Percentiles rank a stretch among this genome's conserved stretches.
Conservation (phyloP, 1,140 invertebrate genomes). For the Trachymyrmex cornetzi region DNA sequence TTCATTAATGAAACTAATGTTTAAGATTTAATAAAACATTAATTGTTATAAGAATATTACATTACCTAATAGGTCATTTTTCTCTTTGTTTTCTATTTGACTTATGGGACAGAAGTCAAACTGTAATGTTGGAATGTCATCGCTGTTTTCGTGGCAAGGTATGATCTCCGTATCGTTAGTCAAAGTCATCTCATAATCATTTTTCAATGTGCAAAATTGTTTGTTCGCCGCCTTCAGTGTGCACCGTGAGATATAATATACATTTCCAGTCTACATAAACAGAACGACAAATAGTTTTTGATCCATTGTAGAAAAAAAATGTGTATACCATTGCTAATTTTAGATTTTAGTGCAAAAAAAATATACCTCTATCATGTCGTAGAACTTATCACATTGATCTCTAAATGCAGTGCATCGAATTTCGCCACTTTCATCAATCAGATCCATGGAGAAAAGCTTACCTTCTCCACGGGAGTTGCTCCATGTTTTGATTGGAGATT, state of each 20-base stretch:
- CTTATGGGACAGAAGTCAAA: slow-evolving; percentile 94
- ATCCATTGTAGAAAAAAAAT: neutral
- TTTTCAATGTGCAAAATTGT: slow-evolving; percentile 93
- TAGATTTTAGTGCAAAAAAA: too few species aligned
- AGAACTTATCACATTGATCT: slow-evolving; percentile 96
- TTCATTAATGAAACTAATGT: neutral
- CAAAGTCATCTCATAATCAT: slow-evolving; percentile 99
- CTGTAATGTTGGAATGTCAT: slow-evolving; percentile 91
- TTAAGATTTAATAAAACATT: neutral
- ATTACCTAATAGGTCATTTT: slow-evolving; percentile 92
- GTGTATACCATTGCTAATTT: slow-evolving; percentile 31
- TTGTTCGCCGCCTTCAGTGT: slow-evolving; percentile 97
- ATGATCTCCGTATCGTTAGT: slow-evolving; percentile 92
- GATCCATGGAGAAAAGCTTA: slow-evolving; percentile 96
- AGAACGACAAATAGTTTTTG: slow-evolving; percentile 1
- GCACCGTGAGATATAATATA: slow-evolving; percentile 95
- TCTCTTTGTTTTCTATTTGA: slow-evolving; percentile 90
- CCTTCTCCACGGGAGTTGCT: slow-evolving; percentile 97
- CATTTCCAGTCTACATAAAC: slow-evolving; percentile 90
- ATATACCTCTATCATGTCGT: slow-evolving; percentile 94
- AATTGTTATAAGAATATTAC: slow-evolving; percentile 9
- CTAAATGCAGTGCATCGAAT: slow-evolving; percentile 98
- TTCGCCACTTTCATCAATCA: slow-evolving; percentile 97
- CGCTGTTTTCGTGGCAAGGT: slow-evolving; percentile 89
- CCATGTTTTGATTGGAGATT: slow-evolving; percentile 94